These are phyloP conservation scores for Drosophila ironensis DNA, from an alignment of 1,140 invertebrate genomes.

Conservation along the genomic window DNA sequence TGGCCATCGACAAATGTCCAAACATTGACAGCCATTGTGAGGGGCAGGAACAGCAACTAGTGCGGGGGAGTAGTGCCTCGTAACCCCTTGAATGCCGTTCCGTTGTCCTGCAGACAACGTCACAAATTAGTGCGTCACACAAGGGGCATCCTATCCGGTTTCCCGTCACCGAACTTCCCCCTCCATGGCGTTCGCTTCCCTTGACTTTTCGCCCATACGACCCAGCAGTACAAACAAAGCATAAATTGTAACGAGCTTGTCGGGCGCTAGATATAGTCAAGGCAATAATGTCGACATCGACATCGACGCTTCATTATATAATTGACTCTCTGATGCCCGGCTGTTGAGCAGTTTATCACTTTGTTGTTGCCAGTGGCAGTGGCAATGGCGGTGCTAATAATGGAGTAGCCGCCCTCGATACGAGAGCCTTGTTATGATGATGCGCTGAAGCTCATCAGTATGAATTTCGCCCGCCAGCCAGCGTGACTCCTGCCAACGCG, in stretches of 20 bases:
- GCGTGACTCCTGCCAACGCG: neutral
- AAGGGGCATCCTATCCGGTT: slow-evolving; percentile 6
- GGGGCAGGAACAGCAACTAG: slow-evolving; percentile 16
- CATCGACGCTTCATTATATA: slow-evolving; percentile 40
- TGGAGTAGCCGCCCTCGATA: slow-evolving; percentile 8
- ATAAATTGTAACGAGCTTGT: slow-evolving; percentile 58
- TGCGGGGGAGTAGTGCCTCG: neutral
- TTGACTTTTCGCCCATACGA: neutral
- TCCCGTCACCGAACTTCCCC: too few relatives aligned
- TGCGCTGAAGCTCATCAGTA: slow-evolving; percentile 1
- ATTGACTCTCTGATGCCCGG: slow-evolving; percentile 50
- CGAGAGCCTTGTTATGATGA: slow-evolving; percentile 19
- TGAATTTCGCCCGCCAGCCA: neutral
- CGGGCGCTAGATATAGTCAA: slow-evolving; percentile 22
- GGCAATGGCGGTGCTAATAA: slow-evolving; percentile 28
- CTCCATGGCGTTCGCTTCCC: neutral
- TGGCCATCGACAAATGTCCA: slow-evolving; percentile 36
- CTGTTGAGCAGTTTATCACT: slow-evolving; percentile 53
- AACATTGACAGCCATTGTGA: slow-evolving; percentile 46
- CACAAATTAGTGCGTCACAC: slow-evolving; percentile 41
- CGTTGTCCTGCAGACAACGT: neutral
- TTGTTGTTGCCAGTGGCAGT: slow-evolving; percentile 33
- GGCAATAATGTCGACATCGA: slow-evolving; percentile 8
- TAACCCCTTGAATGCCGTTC: slow-evolving; percentile 10
- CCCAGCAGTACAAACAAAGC: slow-evolving; percentile 36